Base-by-base conservation (phyloP, 1,140 invertebrate species). In the Myzus persicae region DNA sequence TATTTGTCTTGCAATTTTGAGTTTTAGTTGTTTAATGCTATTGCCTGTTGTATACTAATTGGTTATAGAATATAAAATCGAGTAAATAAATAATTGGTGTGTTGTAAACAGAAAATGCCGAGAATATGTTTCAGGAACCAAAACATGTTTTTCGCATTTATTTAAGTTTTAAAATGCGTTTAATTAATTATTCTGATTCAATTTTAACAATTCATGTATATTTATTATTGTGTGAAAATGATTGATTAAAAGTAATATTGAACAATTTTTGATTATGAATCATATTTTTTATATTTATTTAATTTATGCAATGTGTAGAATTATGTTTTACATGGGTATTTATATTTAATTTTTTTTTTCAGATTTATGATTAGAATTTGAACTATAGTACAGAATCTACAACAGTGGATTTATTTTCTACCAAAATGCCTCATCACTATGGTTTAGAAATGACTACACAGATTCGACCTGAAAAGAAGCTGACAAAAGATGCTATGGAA, bases 401-500 rank as follows among this genome's bases (percentile, higher is more conserved):
- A 42, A 31, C 5, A 22, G 59, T 82, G n/a, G 22, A 76, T 91
- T 91, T 76, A 1, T 76, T 51, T 31, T 26, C 44, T 48, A 51
- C 7, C 7, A 40, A 1, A 95, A 97, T 97, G 97, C 97, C 97
- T 95, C 97, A 97, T 95, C 97, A 97, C 95, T 97, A 97, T 95
- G 97, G 94, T 96, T 97, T 97, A 91, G 96, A 96, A 94, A 38
- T 85, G 0, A 96, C 97, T 94, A 97, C 97, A 76, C 97, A 97
- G 95, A 96, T 97, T 76, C 96, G 96, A 40, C 91, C 91, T 54
- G 98, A 98, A 94, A 97, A 98, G 94, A 96, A 98, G 93, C 96
- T 99, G 76, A 98, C 98, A 22, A 96, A 98, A 88, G 99, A 99
- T 94, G 98, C 98, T 26, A 99, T 99, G 99, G 98, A 99, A 95